Evolutionary conservation across 2,797 vertebrate species (phyloP).

Genomic region (Helicolenus hilgendorfi): DNA sequence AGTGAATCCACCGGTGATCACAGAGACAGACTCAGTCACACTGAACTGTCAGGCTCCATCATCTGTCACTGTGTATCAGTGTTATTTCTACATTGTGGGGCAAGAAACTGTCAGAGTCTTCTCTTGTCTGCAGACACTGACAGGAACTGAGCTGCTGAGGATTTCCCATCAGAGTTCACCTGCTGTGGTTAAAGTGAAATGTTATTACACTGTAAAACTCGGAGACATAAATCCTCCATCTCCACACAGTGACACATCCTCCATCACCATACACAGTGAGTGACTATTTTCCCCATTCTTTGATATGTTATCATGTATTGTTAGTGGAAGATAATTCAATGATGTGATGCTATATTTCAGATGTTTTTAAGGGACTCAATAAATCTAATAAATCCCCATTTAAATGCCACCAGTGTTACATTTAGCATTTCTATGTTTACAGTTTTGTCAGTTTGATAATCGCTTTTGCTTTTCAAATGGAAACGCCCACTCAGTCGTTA

Average conservation of each 20-base stretch:
- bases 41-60: conserved; percentile 21
- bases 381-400: too few species aligned
- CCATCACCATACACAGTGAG: conserved; percentile 31
- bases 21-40: conserved; percentile 39
- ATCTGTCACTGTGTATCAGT: too few species aligned
- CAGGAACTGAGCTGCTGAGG: conserved; percentile 34
- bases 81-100: too few species aligned
- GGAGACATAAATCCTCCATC: background rate
- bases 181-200: conserved; percentile 27
- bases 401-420: too few species aligned
- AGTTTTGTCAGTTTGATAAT: too few species aligned
- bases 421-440: too few species aligned
- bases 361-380: background rate
- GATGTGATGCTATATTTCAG: background rate
- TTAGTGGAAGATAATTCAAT: background rate
- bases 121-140: conserved; percentile 23
- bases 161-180: background rate
- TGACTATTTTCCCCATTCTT: background rate
- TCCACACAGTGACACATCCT: background rate
- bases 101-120: rapidly evolving
- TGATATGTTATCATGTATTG: background rate
- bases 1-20: background rate
- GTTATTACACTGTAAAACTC: background rate
- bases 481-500: too few species aligned
- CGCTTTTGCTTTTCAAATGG: too few species aligned